A percentile compares a stretch with the other conserved stretches of the same genome.
These are phyloP conservation scores for Ginglymostoma cirratum DNA, from an alignment of 2,113 vertebrate species.

Conservation along the genomic window DNA sequence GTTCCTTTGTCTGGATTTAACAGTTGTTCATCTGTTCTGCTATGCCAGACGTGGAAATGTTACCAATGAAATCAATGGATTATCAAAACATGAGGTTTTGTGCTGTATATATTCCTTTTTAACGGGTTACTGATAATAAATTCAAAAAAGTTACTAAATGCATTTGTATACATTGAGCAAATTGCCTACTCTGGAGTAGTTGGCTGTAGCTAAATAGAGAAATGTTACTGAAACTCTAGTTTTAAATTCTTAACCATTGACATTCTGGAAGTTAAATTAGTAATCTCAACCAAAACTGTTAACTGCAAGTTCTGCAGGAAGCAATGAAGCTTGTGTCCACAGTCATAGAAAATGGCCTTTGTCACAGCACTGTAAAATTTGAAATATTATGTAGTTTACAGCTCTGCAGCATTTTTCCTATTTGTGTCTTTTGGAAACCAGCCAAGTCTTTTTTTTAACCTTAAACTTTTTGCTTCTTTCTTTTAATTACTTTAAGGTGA, in stretches of 20 bases:
- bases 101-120: conserved; percentile 30
- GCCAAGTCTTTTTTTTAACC: not conserved
- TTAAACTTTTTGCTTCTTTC: not conserved
- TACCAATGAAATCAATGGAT: conserved; percentile 27
- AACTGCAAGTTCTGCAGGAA: not conserved
- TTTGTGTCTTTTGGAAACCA: not conserved
- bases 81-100: not conserved
- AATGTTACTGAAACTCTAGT: not conserved
- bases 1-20: conserved; percentile 18
- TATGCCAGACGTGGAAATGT: not conserved
- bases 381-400: not conserved
- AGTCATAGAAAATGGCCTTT: not conserved
- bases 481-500: not conserved
- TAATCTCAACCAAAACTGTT: not conserved
- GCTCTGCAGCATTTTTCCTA: not conserved
- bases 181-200: not conserved
- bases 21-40: not conserved
- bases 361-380: not conserved
- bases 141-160: not conserved
- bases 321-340: not conserved
- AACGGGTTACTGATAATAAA: not conserved
- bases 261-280: not conserved
- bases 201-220: not conserved
- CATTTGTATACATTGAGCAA: not conserved
- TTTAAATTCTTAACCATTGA: not conserved